These are phyloP conservation scores for Brachylomia viminalis DNA, from an alignment of 2,888 invertebrate genomes.

Conservation along the genomic window DNA sequence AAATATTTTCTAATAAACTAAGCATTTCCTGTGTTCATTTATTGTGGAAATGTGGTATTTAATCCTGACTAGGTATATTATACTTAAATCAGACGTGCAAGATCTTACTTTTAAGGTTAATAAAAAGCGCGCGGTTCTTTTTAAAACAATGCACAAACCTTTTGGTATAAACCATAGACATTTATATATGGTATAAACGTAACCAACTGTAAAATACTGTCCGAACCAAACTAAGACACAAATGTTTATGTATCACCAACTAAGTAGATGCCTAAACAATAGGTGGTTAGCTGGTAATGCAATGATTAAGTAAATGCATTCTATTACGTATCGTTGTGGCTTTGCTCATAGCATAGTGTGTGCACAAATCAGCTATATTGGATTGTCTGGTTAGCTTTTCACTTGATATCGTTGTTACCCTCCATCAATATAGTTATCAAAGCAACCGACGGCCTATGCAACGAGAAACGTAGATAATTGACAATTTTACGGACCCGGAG, in stretches of 20 bases:
- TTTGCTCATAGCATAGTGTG: background rate
- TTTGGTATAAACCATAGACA: background rate
- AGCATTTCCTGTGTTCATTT: background rate
- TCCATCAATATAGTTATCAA: background rate
- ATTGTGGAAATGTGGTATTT: background rate
- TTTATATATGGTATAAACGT: background rate
- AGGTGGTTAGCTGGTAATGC: background rate
- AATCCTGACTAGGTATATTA: background rate
- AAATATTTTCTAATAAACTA: background rate
- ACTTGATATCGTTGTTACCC: background rate
- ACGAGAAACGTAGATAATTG: background rate
- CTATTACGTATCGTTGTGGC: background rate
- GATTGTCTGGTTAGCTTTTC: background rate
- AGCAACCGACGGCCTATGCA: background rate
- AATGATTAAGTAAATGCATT: background rate
- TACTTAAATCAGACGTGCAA: background rate
- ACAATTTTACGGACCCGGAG: background rate
- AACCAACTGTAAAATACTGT: background rate
- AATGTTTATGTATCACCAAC: background rate
- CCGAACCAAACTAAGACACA: background rate
- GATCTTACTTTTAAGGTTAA: background rate
- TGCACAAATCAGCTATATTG: background rate
- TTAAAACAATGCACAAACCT: background rate
- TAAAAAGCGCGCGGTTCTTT: background rate
- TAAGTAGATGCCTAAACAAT: background rate